phyloP scores from a whole-genome alignment of 2,888 invertebrate genomes.

The Trissolcus japonicus region DNA sequence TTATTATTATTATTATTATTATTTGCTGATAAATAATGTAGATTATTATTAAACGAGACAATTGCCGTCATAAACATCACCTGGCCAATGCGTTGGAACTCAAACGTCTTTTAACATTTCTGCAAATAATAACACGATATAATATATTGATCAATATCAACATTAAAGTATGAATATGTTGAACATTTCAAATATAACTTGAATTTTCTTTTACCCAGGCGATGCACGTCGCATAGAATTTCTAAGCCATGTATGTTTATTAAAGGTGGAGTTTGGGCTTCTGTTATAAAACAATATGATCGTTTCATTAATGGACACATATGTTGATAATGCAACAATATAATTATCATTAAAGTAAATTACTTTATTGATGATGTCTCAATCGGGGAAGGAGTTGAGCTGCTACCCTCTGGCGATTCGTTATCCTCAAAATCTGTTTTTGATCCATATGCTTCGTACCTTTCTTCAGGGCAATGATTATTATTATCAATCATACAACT shows the following conservation, averaged over 20 bases:
- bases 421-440: slow-evolving; percentile 61
- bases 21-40: background rate
- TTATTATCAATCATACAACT: slow-evolving; percentile 14
- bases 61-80: slow-evolving; percentile 76
- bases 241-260: slow-evolving; percentile 89
- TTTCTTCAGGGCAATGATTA: slow-evolving; percentile 67
- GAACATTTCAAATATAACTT: slow-evolving; percentile 57
- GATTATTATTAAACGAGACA: background rate
- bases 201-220: slow-evolving; percentile 80
- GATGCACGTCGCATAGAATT: slow-evolving; percentile 89
- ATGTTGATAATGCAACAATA: background rate
- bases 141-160: slow-evolving; percentile 30
- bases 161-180: too few species aligned
- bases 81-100: slow-evolving; percentile 92
- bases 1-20: too few species aligned
- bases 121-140: slow-evolving; percentile 78
- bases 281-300: slow-evolving; percentile 60
- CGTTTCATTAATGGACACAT: too few species aligned
- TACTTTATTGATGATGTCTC: slow-evolving; percentile 61
- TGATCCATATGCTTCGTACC: slow-evolving; percentile 73
- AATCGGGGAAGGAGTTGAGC: slow-evolving; percentile 70
- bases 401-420: slow-evolving; percentile 67
- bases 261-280: slow-evolving; percentile 82
- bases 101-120: slow-evolving; percentile 87
- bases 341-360: background rate